Conservation (phyloP, 2,113 vertebrate species). For the Papio anubis region DNA sequence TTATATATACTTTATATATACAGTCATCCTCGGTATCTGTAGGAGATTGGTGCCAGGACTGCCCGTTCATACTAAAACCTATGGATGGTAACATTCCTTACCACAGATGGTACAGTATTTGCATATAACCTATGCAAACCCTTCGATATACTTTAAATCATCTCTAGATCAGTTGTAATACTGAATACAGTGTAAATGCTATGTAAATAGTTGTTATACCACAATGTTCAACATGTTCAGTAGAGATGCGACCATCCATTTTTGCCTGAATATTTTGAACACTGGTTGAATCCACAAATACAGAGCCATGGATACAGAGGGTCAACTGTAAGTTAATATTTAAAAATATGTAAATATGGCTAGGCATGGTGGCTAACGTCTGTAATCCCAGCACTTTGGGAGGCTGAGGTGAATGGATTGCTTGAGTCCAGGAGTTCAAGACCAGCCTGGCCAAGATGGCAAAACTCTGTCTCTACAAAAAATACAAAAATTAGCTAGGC, state of each 20-base stretch:
- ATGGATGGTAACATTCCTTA: neutral
- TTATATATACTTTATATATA: neutral
- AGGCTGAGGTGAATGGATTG: neutral
- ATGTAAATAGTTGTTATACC: neutral
- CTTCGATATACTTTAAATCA: neutral
- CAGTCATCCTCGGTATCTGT: neutral
- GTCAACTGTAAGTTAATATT: neutral
- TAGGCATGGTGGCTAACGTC: neutral
- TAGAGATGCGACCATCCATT: neutral
- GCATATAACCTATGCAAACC: neutral
- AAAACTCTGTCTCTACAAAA: too few species aligned
- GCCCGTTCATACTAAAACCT: neutral
- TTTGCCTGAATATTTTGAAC: neutral
- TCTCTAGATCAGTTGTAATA: neutral
- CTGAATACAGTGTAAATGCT: neutral
- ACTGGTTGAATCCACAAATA: neutral
- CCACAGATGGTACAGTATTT: neutral
- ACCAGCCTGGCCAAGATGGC: too few species aligned
- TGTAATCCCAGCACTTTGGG: neutral
- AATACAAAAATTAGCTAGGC: too few species aligned
- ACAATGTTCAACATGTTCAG: neutral
- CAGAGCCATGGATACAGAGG: neutral
- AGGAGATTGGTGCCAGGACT: neutral
- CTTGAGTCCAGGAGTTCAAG: neutral
- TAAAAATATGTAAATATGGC: neutral